A percentile compares a stretch with the other conserved stretches of the same genome.
These are phyloP conservation scores for Macrocentrus cingulum DNA, from an alignment of 1,140 invertebrate species.

Conservation along the genomic window DNA sequence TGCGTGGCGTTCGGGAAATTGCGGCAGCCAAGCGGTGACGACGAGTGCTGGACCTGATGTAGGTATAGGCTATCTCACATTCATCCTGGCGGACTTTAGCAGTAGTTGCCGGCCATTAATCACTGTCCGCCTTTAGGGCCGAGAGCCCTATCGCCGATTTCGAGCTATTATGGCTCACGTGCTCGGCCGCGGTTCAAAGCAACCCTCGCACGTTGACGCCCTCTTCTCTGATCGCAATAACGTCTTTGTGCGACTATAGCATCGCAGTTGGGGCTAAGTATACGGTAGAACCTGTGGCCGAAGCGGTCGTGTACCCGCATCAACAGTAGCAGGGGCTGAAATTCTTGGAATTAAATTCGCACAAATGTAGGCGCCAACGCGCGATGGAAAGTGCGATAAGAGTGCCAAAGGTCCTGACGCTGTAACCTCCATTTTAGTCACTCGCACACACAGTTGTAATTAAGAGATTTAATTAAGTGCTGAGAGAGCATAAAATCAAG, in stretches of 20 bases:
- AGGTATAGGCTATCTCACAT: background rate
- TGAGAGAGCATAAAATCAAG: no score
- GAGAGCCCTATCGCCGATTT: conserved; percentile 25
- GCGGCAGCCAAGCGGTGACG: no score
- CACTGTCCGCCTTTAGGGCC: conserved; percentile 37
- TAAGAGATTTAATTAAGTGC: no score
- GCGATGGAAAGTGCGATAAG: conserved; percentile 12
- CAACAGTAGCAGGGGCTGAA: conserved; percentile 14
- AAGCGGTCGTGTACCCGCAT: conserved; percentile 2
- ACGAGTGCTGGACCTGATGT: no score
- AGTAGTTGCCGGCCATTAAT: no score
- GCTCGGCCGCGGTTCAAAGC: background rate
- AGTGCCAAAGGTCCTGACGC: conserved; percentile 9
- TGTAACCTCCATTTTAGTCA: background rate
- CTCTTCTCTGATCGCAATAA: background rate
- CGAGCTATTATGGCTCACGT: conserved; percentile 22
- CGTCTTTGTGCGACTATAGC: background rate
- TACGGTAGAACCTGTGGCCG: background rate
- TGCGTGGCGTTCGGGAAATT: background rate
- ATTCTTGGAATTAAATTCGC: conserved; percentile 25
- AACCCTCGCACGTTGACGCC: background rate
- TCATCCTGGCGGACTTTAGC: conserved; percentile 15
- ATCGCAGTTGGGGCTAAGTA: background rate
- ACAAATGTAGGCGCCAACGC: conserved; percentile 3
- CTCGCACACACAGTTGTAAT: no score